Conservation (phyloP, 2,888 invertebrate genomes). For the Nomada flava region DNA sequence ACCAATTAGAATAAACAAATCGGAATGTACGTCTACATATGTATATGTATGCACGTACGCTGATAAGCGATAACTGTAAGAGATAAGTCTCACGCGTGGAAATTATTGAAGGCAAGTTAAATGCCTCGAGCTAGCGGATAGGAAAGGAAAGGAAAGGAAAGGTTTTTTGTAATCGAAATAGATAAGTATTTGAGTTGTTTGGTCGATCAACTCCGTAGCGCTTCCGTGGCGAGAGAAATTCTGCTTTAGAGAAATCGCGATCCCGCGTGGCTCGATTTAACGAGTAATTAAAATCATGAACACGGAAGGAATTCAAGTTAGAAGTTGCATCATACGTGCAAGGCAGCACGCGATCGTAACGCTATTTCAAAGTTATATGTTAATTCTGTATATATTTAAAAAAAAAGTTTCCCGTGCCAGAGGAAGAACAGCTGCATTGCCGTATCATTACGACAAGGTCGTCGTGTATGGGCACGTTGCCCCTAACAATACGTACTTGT, state of each 20-base stretch:
- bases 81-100: too few relatives aligned
- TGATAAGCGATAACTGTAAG: too few relatives aligned
- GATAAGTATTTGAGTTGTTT: not conserved
- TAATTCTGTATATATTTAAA: constrained; percentile 33
- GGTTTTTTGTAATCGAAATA: not conserved
- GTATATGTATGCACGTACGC: too few relatives aligned
- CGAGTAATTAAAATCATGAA: constrained; percentile 28
- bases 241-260: constrained; percentile 15
- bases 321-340: constrained; percentile 30
- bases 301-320: constrained; percentile 26
- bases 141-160: too few relatives aligned
- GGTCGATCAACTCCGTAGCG: not conserved
- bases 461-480: constrained; percentile 65
- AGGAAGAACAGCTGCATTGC: constrained; percentile 56
- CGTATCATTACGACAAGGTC: constrained; percentile 61
- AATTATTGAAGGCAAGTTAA: too few relatives aligned
- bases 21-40: not conserved
- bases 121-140: too few relatives aligned
- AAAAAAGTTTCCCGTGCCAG: constrained; percentile 27
- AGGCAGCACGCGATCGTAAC: constrained; percentile 2
- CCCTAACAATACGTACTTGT: constrained; percentile 74
- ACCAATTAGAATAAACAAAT: not conserved
- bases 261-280: constrained; percentile 6
- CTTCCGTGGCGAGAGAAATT: not conserved
- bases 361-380: constrained; percentile 25